A percentile compares a stretch with the other conserved stretches of the same genome.
Evolutionary conservation across 2,113 vertebrate genomes (phyloP).

Genomic region (Oreochromis niloticus): DNA sequence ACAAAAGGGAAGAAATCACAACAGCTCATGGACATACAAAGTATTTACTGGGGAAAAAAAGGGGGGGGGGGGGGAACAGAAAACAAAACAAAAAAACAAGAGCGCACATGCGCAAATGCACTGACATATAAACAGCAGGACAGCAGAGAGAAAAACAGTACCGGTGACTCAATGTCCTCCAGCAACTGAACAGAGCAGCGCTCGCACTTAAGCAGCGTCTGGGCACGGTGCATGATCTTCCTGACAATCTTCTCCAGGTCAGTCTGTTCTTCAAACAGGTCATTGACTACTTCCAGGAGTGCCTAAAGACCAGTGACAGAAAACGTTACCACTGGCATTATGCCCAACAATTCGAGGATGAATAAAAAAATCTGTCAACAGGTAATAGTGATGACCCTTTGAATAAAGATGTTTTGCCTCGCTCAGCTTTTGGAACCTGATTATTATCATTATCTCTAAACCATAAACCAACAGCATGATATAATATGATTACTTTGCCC

Average conservation of each 20-base stretch:
- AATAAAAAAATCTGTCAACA: not conserved
- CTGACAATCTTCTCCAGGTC: conserved; percentile 98
- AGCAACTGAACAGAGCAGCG: conserved; percentile 94
- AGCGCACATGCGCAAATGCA: not conserved
- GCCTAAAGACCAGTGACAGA: conserved; percentile 70
- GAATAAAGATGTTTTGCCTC: conserved; percentile 14
- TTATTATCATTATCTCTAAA: conserved; percentile 27
- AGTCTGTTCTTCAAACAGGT: conserved; percentile 98
- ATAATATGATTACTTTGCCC: conserved; percentile 16
- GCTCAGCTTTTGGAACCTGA: not conserved
- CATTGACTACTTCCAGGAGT: conserved; percentile 96
- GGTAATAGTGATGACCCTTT: not conserved
- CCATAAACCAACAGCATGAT: conserved; percentile 24
- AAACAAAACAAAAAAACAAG: not conserved
- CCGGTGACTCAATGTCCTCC: conserved; percentile 96
- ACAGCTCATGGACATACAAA: not conserved
- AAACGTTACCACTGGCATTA: not conserved
- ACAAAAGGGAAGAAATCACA: not conserved
- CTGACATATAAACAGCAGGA: not conserved
- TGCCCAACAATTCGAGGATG: not conserved
- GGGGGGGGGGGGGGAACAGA: not conserved
- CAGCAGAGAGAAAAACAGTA: conserved; percentile 51
- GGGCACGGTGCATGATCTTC: conserved; percentile 99
- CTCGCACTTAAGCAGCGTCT: conserved; percentile 94
- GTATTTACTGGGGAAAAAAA: not conserved